Conservation (phyloP, 1,140 invertebrate genomes). For the Atta cephalotes region DNA sequence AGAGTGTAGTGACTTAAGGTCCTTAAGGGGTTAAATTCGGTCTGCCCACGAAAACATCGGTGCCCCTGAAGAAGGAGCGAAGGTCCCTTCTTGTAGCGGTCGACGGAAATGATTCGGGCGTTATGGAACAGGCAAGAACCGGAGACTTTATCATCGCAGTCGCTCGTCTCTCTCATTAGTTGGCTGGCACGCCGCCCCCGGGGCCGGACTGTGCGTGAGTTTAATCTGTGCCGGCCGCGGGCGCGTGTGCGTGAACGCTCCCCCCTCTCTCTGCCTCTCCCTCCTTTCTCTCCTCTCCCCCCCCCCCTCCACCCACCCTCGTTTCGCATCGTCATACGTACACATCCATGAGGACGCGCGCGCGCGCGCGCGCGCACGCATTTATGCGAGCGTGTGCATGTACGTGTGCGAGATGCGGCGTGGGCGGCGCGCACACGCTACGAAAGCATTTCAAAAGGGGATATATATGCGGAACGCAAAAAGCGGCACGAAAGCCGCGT, state of each 20-base stretch:
- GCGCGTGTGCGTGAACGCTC: slow-evolving; percentile 80
- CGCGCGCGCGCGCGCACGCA: not conserved
- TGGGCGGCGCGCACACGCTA: slow-evolving; percentile 79
- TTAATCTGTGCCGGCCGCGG: slow-evolving; percentile 80
- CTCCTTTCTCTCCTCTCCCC: not conserved
- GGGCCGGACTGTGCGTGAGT: slow-evolving; percentile 83
- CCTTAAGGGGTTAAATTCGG: slow-evolving; percentile 49
- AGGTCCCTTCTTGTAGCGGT: slow-evolving; percentile 9
- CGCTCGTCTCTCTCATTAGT: slow-evolving; percentile 84
- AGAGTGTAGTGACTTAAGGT: not conserved
- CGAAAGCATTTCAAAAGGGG: slow-evolving; percentile 70
- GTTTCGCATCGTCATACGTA: slow-evolving; percentile 11
- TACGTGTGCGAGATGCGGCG: slow-evolving; percentile 65
- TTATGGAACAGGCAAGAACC: slow-evolving; percentile 43
- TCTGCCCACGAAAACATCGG: slow-evolving; percentile 35
- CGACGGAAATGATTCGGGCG: slow-evolving; percentile 58
- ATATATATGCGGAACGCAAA: slow-evolving; percentile 38
- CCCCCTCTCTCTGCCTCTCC: not conserved
- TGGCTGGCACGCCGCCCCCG: slow-evolving; percentile 82
- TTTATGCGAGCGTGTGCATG: slow-evolving; percentile 67
- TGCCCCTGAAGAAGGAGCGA: slow-evolving; percentile 53
- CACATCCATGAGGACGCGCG: not conserved
- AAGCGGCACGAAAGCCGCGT: slow-evolving; percentile 73
- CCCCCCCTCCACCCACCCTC: not conserved
- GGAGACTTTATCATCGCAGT: slow-evolving; percentile 79